Base-by-base conservation (phyloP, 2,113 vertebrate species). In the Cyprinodon variegatus region DNA sequence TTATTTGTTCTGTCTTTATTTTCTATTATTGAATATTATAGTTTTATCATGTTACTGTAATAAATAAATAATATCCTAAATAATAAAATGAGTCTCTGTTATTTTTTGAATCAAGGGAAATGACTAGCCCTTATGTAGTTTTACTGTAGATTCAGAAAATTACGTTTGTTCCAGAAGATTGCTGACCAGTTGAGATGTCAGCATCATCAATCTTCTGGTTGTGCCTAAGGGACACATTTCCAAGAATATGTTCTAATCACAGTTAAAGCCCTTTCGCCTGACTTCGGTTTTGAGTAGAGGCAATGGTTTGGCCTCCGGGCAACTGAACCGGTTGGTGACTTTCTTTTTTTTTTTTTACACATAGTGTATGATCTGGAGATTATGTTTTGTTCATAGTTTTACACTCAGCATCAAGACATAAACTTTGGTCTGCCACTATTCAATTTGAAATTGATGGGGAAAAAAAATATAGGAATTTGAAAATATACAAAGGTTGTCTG, bases 251-350 rank as follows among this genome's bases (percentile, higher is more conserved):
- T 77, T 85, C 74, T 87, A 87, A 90, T 90, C 79, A 68, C 76
- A 70, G 86, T 91, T 91, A 85, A 88, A 72, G 90, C 64, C 73
- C 89, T 86, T 84, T 89, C 86, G 78, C 86, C 89, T 88, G 86
- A 76, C 86, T 86, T 90, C 86, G 83, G 82, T 63, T 79, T 76
- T 76, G 66, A 82, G 62, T 57, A 60, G 63, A 76, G 82, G 79
- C 81, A 83, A 72, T 65, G 85, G 83, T 84, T 79, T 72, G 57
- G 74, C 83, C 84, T 85, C 53, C 63, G 83, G 79, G 82, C 65
- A 20, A 9, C 72, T 65, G 70, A 63, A 63, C 77, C 75, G 74
- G 73, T 79, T 80, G 70, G 22, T 88, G 89, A 90, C 88, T 82
- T 87, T 86, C 41, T 89, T 29, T 29, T 29, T 29, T 87, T 86